Conservation (phyloP, 2,113 vertebrate genomes). For the Marmota monax region DNA sequence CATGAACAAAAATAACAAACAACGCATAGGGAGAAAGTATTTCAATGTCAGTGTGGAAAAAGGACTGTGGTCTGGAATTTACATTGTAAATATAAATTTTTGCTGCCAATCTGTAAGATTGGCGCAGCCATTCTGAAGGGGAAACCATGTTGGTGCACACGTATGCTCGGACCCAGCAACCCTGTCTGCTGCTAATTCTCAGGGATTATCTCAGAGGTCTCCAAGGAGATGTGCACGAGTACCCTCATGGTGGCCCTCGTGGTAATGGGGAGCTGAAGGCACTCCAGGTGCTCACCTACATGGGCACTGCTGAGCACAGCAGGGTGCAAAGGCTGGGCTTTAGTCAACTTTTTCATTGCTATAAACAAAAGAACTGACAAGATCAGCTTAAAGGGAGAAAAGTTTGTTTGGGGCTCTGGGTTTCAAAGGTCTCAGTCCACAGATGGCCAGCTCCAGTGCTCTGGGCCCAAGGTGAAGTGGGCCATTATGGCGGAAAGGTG, state of each 20-base stretch:
- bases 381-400: too few relatives aligned
- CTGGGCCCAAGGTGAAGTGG: too few relatives aligned
- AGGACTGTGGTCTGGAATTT: not conserved
- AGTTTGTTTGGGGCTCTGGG: too few relatives aligned
- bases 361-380: too few relatives aligned
- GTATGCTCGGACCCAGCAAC: not conserved
- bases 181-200: not conserved
- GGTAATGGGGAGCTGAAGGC: not conserved
- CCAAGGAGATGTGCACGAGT: not conserved
- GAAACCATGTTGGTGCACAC: rapidly evolving
- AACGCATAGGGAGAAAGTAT: not conserved
- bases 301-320: not conserved
- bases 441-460: too few relatives aligned
- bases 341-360: too few relatives aligned
- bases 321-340: too few relatives aligned
- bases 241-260: not conserved
- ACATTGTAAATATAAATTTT: not conserved
- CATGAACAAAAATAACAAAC: constrained; percentile 3
- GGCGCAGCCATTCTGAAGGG: not conserved
- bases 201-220: not conserved
- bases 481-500: too few relatives aligned
- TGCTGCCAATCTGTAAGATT: not conserved
- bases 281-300: not conserved
- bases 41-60: not conserved
- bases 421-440: too few relatives aligned